Evolutionary conservation across 2,797 vertebrate genomes (phyloP), one percentile per base, ranked within the genome.

Genomic region (Eulemur coronatus): DNA sequence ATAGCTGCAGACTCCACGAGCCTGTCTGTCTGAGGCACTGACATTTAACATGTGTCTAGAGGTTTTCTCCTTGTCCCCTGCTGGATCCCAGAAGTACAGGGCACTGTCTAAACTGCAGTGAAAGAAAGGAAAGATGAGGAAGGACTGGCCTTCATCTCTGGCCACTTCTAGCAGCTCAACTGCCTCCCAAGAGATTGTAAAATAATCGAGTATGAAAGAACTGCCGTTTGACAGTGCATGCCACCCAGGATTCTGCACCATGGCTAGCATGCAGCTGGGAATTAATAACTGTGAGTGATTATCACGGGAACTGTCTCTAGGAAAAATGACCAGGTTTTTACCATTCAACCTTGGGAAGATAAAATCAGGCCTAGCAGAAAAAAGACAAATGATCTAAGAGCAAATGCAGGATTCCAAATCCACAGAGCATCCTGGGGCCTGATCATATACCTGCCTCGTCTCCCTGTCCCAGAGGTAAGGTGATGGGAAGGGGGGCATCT

Each of bases 211-310:
- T 76, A 55, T 86, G 48, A 88, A n/a, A 5, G 50, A 95, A 96
- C 81, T 43, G 30, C 41, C 15, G 28, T 52, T 81, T 88, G 46
- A 95, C 38, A 82, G 84, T 78, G 38, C 38, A 5, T 85, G 48
- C 61, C 76, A 88, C 84, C 69, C 92, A 92, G 38, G 57, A 90
- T 76, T 80, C 78, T 94, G 84, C 63, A 80, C 61, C 90, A 92
- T 38, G 87, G 84, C 72, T 61, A 94, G 38, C 7, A 8, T 33
- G 55, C 93, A 24, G 73, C 78, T 88, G 63, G 63, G 33, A 89
- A 97, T 96, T 57, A 90, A 96, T 97, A 96, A 97, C 35, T 90
- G 50, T 96, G 95, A 95, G 76, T 26, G 70, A 94, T 90, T 92
- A 91, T 96, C 90, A 92, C 43, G 46, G 81, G 89, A 97, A 94